Conservation (phyloP, 2,113 vertebrate species). For the Alaudala cheleensis region DNA sequence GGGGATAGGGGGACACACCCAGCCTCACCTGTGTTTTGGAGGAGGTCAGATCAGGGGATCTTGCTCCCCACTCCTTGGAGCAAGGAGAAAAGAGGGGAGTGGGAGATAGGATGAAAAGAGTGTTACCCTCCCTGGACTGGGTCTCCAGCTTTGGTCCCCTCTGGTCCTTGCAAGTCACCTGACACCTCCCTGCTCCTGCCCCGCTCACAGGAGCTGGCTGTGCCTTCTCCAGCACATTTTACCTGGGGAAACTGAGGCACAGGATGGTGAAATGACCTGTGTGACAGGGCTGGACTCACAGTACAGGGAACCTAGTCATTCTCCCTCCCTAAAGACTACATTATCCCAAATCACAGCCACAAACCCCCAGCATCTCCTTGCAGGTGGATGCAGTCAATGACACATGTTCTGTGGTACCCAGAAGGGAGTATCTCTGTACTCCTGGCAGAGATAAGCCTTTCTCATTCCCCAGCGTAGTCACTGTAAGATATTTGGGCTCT, state of each 20-base stretch:
- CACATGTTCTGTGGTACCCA: fast-evolving
- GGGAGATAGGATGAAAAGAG: background rate
- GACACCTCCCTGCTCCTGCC: background rate
- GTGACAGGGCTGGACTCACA: background rate
- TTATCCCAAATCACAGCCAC: background rate
- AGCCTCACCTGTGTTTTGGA: background rate
- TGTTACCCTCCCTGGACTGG: fast-evolving
- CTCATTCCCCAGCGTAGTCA: fast-evolving
- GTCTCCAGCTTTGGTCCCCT: background rate
- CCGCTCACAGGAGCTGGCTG: background rate
- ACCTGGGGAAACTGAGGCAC: background rate
- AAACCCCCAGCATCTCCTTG: background rate
- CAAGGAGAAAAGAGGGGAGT: background rate
- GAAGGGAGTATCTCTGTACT: background rate
- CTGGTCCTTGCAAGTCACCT: background rate
- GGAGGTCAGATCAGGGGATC: background rate
- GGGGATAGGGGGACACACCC: background rate
- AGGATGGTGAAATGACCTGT: background rate
- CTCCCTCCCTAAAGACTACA: background rate
- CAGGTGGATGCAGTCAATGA: background rate
- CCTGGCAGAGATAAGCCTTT: background rate
- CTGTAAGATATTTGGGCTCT: background rate
- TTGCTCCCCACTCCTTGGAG: background rate
- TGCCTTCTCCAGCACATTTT: background rate
- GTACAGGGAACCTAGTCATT: fast-evolving